These are phyloP conservation scores for Hippocampus comes DNA, from an alignment of 2,113 vertebrate genomes.

Conservation along the genomic window DNA sequence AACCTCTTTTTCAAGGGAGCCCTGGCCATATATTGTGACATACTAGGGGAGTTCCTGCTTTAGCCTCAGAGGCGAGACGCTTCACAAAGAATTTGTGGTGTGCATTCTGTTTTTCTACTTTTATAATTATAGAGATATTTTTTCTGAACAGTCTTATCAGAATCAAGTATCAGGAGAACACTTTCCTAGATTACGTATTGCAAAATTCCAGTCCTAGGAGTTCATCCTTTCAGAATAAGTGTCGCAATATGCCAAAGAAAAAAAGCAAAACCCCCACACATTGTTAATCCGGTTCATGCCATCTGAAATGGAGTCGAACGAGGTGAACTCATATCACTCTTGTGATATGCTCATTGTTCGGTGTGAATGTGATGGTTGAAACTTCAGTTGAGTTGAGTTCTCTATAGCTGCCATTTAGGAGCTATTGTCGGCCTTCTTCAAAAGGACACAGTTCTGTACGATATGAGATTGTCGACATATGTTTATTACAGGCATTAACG, in stretches of 20 bases:
- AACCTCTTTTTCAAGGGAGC: too few relatives aligned
- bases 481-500: slow-evolving; percentile 1
- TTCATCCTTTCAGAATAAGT: background rate
- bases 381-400: background rate
- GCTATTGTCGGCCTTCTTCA: background rate
- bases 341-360: background rate
- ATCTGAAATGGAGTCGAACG: too few relatives aligned
- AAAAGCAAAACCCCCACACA: background rate
- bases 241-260: background rate
- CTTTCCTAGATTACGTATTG: too few relatives aligned
- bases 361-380: background rate
- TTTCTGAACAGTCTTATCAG: too few relatives aligned
- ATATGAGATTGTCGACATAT: background rate
- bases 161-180: too few relatives aligned
- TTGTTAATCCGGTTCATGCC: background rate
- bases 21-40: too few relatives aligned
- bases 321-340: background rate
- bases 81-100: too few relatives aligned
- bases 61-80: too few relatives aligned
- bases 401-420: background rate
- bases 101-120: too few relatives aligned
- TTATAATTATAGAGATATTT: too few relatives aligned
- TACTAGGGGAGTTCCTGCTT: too few relatives aligned
- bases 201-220: too few relatives aligned
- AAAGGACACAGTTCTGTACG: background rate